phyloP scores from a whole-genome alignment of 2,113 vertebrate species.

The Gyps fulvus region DNA sequence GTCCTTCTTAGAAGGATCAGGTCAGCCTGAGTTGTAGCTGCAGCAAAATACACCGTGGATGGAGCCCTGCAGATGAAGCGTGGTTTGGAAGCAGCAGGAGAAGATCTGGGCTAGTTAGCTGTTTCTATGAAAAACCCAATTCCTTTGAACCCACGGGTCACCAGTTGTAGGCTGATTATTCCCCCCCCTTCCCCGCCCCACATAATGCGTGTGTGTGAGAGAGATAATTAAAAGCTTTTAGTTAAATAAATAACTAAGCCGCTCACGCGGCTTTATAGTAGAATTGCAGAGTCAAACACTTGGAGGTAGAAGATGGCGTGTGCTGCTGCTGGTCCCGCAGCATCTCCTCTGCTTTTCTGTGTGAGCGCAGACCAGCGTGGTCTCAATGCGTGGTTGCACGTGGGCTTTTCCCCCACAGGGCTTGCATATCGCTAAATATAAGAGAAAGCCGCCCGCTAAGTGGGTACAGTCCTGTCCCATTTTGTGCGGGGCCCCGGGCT shows the following conservation, averaged over 20 bases:
- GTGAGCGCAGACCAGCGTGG: fast-evolving
- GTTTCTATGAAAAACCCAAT: conserved; percentile 1
- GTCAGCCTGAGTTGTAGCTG: not conserved
- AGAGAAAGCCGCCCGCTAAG: not conserved
- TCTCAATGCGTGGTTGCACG: not conserved
- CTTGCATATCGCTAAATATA: not conserved
- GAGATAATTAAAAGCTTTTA: conserved; percentile 58
- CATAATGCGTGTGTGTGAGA: not conserved
- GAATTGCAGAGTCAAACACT: not conserved
- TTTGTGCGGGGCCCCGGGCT: not conserved
- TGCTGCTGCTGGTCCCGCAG: not conserved
- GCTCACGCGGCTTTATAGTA: not conserved
- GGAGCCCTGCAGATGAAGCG: not conserved
- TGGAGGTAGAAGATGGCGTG: not conserved
- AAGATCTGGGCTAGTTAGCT: not conserved
- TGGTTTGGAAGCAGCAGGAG: not conserved
- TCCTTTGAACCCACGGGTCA: not conserved
- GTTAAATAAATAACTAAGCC: conserved; percentile 44
- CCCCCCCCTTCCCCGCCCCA: not conserved
- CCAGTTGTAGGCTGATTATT: conserved; percentile 37
- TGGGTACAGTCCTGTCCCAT: not conserved
- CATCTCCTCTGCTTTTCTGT: fast-evolving
- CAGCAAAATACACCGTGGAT: fast-evolving
- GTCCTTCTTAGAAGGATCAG: not conserved
- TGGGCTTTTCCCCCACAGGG: not conserved